Conservation (phyloP, 2,797 vertebrate species). For the Phataginus tetradactyla region DNA sequence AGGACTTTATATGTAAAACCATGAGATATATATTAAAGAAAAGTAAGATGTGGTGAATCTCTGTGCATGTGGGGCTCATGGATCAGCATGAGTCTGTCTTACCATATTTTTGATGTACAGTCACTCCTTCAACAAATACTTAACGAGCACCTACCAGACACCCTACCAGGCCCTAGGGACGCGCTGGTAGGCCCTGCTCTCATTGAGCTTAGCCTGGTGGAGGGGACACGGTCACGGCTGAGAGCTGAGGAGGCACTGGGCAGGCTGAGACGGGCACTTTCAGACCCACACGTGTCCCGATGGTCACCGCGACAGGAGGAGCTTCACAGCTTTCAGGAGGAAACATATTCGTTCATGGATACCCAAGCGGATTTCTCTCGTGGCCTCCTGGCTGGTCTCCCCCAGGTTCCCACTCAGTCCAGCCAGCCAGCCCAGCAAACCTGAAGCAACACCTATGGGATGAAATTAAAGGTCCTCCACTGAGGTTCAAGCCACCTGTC, state of each 20-base stretch:
- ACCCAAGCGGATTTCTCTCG: neutral
- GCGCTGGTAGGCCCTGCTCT: neutral
- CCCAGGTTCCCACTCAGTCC: no score
- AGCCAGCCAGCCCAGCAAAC: neutral
- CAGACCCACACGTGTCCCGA: accelerated
- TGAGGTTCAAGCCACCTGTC: neutral
- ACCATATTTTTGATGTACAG: neutral
- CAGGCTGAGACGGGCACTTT: neutral
- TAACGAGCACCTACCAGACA: neutral
- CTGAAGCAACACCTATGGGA: neutral
- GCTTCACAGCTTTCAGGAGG: neutral
- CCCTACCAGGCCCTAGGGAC: neutral
- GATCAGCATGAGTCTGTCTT: neutral
- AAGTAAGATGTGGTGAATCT: neutral
- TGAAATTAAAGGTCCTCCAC: neutral
- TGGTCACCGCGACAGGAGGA: neutral
- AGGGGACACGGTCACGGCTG: neutral
- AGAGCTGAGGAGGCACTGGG: no score
- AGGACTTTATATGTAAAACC: neutral
- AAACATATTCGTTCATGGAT: accelerated
- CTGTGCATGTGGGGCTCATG: no score
- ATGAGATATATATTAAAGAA: neutral
- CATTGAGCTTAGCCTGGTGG: neutral
- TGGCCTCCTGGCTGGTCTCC: neutral
- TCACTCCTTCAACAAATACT: neutral